Evolutionary conservation across 1,140 invertebrate genomes (phyloP), one percentile per base, ranked within the genome.

Genomic region (Holcopasites calliopsidis): DNA sequence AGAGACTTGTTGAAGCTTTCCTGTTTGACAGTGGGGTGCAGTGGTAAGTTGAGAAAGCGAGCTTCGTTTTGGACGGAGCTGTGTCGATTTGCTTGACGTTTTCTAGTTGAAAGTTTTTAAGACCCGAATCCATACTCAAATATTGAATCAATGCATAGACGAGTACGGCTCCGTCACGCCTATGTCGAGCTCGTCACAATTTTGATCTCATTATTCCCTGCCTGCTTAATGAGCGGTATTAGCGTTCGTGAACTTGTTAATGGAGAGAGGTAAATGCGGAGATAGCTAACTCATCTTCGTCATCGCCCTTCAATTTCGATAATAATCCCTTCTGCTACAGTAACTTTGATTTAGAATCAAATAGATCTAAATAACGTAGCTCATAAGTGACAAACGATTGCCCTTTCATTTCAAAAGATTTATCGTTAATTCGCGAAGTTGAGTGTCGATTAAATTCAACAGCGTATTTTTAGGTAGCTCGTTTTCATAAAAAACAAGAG

Each of bases 201-300:
- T 68, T 68, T 54, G 55, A 68, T 68, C 49, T n/a, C 52, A 13
- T 54, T 68, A 68, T 42, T 68, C 65, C 49, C 31, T 23, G 33
- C 35, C 23, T 28, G 65, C 11, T 40, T 68, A 54, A 68, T 55
- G 65, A 55, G 65, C 49, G 47, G 31, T 68, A 68, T 68, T 68
- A 68, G 23, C 65, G 23, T 68, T 68, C 49, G 4, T 42, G 65
- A 10, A 68, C 49, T 54, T 68, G 65, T 68, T 68, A 68, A 68
- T 54, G 23, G 49, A 68, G 31, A 31, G 11, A 1, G 23, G 16
- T 23, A 49, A 26, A 52, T 18, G 49, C 16, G 21, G 18, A 23
- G 10, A n/a, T n/a, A n/a, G n/a, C 49, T 21, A 33, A 28, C 40
- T 31, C 26, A 11, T 66, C 23, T 50, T 66, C 33, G 21, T 38